Base-by-base conservation (phyloP, 2,888 invertebrate genomes). In the Xylocampa areola region DNA sequence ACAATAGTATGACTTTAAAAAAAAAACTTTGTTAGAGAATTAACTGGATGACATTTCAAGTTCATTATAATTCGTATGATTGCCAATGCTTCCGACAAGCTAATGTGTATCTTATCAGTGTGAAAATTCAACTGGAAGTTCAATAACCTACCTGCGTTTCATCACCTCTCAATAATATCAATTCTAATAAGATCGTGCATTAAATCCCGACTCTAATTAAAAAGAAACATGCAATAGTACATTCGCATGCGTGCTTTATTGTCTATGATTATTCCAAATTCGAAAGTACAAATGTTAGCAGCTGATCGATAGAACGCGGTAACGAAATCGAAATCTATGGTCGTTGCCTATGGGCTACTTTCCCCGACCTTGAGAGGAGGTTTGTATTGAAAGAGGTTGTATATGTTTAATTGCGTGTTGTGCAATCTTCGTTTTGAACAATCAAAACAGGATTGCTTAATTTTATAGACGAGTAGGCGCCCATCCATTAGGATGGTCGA, bases 371-470 rank as follows among this genome's bases (percentile, higher is more conserved):
- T 89, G 87, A 60, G 35, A 33, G 68, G 63, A 68, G 70, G 69
- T 70, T 77, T n/a, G n/a, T n/a, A 81, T 83, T 82, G 82, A 82
- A 70, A 79, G 78, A 81, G 79, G 73, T 70, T 80, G 77, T 82
- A 78, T 82, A 78, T 81, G 73, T 83, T 77, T 87, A 87, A 87
- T 87, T 85, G 84, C 70, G 51, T 54, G 74, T 88, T 86, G 81
- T 77, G 84, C 79, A 88, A 88, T 62, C 54, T 66, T 69, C 69
- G 72, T 74, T 79, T 69, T 64, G 81, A 81, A 85, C 85, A 86
- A 85, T 87, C 85, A 81, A 82, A 82, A 76, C 64, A 73, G 72
- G 75, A 78, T 87, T 88, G 80, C 82, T 79, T 76, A 87, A 88
- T 85, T 71, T 61, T 36, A 53, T 50, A 51, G 30, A 41, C 13